Conservation (phyloP, 2,113 vertebrate genomes). For the Paramormyrops kingsleyae region DNA sequence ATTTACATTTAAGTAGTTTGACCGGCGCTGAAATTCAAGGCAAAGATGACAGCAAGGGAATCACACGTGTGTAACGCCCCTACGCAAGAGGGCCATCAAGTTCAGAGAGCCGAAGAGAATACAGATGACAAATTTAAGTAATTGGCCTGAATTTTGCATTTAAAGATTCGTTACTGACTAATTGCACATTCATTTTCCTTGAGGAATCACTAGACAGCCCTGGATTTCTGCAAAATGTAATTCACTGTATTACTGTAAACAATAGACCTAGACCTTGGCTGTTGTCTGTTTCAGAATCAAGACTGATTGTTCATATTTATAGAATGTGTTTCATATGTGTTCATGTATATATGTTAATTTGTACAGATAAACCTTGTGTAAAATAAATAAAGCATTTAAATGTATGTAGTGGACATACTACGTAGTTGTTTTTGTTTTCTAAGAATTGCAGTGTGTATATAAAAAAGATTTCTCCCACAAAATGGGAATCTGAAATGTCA, state of each 20-base stretch:
- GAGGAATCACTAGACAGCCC: not conserved
- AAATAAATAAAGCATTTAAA: conserved; percentile 16
- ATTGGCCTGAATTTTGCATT: not conserved
- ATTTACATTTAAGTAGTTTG: not conserved
- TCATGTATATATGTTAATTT: conserved; percentile 47
- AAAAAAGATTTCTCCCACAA: not conserved
- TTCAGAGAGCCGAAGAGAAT: not conserved
- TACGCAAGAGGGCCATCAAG: not conserved
- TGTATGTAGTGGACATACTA: not conserved
- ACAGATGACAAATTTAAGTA: not conserved
- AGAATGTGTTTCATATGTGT: conserved; percentile 58
- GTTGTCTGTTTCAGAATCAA: conserved; percentile 31
- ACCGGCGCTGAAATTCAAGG: not conserved
- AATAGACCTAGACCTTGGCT: conserved; percentile 32
- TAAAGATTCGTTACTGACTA: not conserved
- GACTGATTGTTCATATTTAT: conserved; percentile 53
- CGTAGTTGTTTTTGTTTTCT: not conserved
- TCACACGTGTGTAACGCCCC: not conserved
- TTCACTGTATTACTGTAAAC: conserved; percentile 51
- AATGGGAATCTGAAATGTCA: not conserved
- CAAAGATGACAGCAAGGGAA: not conserved
- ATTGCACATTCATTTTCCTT: not conserved
- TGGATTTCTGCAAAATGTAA: not conserved
- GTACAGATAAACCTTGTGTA: conserved; percentile 31
- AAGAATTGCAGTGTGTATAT: not conserved